phyloP scores from a whole-genome alignment of 2,113 vertebrate genomes.

The Arizona elegans region DNA sequence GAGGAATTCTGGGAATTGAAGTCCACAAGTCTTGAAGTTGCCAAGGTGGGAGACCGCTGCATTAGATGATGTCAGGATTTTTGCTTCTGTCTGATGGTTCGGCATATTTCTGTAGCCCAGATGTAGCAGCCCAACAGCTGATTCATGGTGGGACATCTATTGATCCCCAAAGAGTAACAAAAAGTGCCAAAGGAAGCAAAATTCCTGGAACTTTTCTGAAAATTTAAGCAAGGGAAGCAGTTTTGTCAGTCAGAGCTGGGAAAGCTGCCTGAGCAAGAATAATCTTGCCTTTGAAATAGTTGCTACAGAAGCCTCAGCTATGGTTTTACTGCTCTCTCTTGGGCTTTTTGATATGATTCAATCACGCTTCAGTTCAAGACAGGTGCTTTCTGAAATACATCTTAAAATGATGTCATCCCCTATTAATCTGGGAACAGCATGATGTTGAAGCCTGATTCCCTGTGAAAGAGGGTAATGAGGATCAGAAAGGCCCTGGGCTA shows the following conservation, averaged over 20 bases:
- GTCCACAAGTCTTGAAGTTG: too few species aligned
- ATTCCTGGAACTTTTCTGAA: background rate
- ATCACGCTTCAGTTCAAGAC: background rate
- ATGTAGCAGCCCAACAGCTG: background rate
- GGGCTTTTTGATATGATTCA: background rate
- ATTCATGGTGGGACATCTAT: background rate
- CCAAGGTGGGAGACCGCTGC: too few species aligned
- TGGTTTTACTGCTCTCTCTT: background rate
- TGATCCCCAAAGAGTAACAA: background rate
- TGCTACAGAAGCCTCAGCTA: background rate
- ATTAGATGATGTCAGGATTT: background rate
- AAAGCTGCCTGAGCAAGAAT: background rate
- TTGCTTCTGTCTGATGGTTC: background rate
- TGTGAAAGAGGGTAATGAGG: too few species aligned
- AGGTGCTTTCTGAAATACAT: background rate
- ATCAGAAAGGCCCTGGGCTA: background rate
- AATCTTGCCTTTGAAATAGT: background rate
- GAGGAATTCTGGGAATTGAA: too few species aligned
- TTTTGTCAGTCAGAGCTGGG: background rate
- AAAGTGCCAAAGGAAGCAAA: background rate
- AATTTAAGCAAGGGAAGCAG: background rate
- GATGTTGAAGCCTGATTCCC: background rate
- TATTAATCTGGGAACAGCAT: background rate
- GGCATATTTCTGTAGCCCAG: background rate
- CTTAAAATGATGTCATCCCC: background rate